Evolutionary conservation across 2,888 invertebrate species (phyloP), one percentile per base, ranked within the genome.

Genomic region (Microctonus brassicae): DNA sequence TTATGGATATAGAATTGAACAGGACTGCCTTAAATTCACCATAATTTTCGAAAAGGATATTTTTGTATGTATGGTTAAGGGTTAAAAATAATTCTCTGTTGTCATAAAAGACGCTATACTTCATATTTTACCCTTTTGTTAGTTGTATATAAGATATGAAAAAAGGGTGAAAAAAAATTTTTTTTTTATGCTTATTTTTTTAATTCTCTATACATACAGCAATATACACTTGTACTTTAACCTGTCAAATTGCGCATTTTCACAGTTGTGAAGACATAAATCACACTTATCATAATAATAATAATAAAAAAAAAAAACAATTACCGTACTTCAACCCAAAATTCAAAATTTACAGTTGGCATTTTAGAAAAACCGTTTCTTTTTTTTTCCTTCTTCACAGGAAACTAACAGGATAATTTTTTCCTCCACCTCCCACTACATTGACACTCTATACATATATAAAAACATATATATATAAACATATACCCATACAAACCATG

Each of bases 271-370:
- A 39, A 39, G n/a, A 39, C 39, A 39, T 39, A 39, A 39, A 39
- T 39, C 39, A 39, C n/a, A 39, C n/a, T 5, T 13, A 13, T n/a
- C n/a, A n/a, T n/a, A n/a, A n/a, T n/a, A n/a, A n/a, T n/a, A n/a
- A 7, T 2, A 36, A 13, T 13, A 36, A 13, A 52, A 70, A 76
- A 58, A 77, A 83, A 82, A 81, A 78, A 75, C 74, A 79, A 80
- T 76, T 81, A 81, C 82, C 83, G 82, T 81, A 83, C 77, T 77
- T 80, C 81, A 78, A 79, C 79, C 82, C 76, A 80, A 80, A 84
- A 81, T 72, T 81, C 79, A 71, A 80, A 74, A 81, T 82, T 81
- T 79, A 71, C 58, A 36, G 68, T 39, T 39, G 39, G n/a, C 13
- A 1, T n/a, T 39, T 39, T 11, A 13, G n/a, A 69, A 69, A 74